Evolutionary conservation across 2,113 vertebrate species (phyloP), one percentile per base, ranked within the genome.

Genomic region (Trematocara zebra): DNA sequence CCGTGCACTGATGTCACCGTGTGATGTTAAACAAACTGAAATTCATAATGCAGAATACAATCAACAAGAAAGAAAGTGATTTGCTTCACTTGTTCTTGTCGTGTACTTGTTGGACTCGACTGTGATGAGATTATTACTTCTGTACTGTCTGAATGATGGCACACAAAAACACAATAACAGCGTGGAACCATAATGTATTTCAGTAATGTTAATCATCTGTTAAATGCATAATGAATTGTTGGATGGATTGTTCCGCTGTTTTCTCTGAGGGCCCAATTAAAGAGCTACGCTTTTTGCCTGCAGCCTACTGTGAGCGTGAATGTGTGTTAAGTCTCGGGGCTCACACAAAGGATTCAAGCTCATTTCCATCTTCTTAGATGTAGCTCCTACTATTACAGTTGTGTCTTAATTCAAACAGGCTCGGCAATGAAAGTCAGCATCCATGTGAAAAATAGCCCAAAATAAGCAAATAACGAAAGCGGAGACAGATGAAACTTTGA

Each of bases 191-290:
- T 80, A 84, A 90, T 76, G 88, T 59, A 87, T 90, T 88, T 88
- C 84, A 72, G 83, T 78, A 83, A 78, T 80, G 84, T 91, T 94
- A 95, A 95, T 96, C 94, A 95, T 92, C 89, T 91, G 92, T 89
- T 93, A 94, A 96, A 94, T 95, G 92, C 91, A 93, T 94, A 89
- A 96, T 94, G 91, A 96, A 93, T 91, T 92, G 89, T 91, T 93
- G 90, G 90, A 89, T 26, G 83, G 93, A 95, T 94, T 95, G 88
- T 93, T 89, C 85, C 87, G 81, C 88, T 91, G 87, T 94, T 95
- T 95, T 96, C 97, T 96, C 95, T 10, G 85, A 95, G 94, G 95
- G 94, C 91, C 95, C 91, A 95, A 96, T 96, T 97, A 96, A 94
- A 93, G 80, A 89, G 85, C 80, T 86, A 79, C 40, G 78, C 64